phyloP scores from a whole-genome alignment of 2,888 invertebrate genomes.

The Spatulosminthurus flaviceps region DNA sequence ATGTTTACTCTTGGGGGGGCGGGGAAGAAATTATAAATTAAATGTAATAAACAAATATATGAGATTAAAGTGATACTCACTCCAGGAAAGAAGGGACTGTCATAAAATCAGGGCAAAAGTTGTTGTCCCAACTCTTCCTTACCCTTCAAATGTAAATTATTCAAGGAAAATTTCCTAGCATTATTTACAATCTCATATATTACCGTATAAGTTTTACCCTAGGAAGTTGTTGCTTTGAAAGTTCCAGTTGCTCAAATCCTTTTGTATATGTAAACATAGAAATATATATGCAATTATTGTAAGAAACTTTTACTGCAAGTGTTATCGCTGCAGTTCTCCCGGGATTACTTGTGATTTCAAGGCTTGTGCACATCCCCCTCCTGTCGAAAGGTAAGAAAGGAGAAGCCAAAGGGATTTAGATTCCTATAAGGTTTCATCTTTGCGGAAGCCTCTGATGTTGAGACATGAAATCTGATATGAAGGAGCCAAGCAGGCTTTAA shows the following conservation, averaged over 20 bases:
- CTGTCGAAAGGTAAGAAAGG: background rate
- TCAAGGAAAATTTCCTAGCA: background rate
- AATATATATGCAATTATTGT: background rate
- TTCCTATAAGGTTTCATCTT: background rate
- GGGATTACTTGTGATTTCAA: background rate
- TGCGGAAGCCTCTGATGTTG: background rate
- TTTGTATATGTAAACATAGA: too few species aligned
- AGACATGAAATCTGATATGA: background rate
- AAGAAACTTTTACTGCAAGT: background rate
- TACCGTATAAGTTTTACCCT: background rate
- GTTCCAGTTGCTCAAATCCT: too few species aligned
- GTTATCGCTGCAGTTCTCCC: background rate
- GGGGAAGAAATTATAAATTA: too few species aligned
- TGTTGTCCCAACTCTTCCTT: too few species aligned
- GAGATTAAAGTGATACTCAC: too few species aligned
- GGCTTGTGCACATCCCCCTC: background rate
- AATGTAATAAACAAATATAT: too few species aligned
- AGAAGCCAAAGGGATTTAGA: background rate
- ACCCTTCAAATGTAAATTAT: constrained; percentile 18
- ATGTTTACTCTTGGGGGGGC: too few species aligned
- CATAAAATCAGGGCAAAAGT: too few species aligned
- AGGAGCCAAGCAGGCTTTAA: background rate
- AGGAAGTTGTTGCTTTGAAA: too few species aligned
- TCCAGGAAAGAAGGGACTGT: too few species aligned
- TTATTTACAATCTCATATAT: constrained; percentile 8